A percentile compares a stretch with the other conserved stretches of the same genome.
phyloP scores from a whole-genome alignment of 2,888 invertebrate genomes.

The Branchipolynoe longqiensis region DNA sequence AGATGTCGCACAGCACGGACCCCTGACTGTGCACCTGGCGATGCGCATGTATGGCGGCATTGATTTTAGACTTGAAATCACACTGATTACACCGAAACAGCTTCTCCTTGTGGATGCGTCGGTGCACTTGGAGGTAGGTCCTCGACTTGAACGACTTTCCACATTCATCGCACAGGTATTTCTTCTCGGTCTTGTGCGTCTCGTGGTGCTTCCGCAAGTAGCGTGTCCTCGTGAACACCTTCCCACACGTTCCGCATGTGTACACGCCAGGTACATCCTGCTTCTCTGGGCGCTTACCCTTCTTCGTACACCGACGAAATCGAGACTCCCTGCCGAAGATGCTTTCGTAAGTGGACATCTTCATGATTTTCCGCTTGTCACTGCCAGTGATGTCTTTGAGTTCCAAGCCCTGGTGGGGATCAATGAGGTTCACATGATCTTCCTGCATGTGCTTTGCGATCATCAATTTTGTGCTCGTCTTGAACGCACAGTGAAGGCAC shows the following conservation, averaged over 20 bases:
- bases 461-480: constrained; percentile 71
- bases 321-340: constrained; percentile 61
- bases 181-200: constrained; percentile 72
- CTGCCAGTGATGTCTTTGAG: constrained; percentile 56
- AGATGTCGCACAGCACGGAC: constrained; percentile 78
- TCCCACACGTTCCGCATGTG: constrained; percentile 73
- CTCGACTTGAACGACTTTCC: constrained; percentile 78
- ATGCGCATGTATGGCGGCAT: constrained; percentile 77
- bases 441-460: constrained; percentile 74
- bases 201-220: constrained; percentile 74
- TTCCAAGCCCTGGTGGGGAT: constrained; percentile 49
- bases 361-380: constrained; percentile 71
- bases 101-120: constrained; percentile 72
- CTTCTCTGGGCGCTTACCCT: constrained; percentile 67
- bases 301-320: constrained; percentile 48
- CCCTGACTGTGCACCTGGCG: constrained; percentile 78
- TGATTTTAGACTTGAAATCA: constrained; percentile 75
- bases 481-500: constrained; percentile 75
- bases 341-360: constrained; percentile 70
- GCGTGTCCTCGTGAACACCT: constrained; percentile 74
- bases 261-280: constrained; percentile 74
- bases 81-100: constrained; percentile 75
- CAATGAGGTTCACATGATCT: constrained; percentile 70
- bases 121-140: constrained; percentile 74
- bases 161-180: constrained; percentile 76